Evolutionary conservation across 2,113 vertebrate species (phyloP).

Genomic region (Corythornis cristatus): DNA sequence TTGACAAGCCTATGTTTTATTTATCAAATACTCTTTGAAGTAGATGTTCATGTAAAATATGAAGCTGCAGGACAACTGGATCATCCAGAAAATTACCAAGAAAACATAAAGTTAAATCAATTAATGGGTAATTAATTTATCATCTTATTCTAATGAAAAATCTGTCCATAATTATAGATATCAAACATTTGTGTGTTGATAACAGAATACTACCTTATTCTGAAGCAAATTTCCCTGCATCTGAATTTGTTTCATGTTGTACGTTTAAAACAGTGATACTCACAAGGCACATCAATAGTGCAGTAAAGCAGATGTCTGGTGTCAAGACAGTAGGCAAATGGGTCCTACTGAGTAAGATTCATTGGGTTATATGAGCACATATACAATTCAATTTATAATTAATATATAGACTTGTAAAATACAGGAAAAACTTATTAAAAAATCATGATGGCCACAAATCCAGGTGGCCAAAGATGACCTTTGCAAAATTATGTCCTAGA

Average conservation of each 20-base stretch:
- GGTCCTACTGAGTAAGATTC: neutral
- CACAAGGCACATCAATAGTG: neutral
- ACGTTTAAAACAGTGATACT: neutral
- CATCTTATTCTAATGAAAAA: neutral
- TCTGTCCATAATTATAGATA: neutral
- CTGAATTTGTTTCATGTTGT: neutral
- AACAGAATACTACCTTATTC: neutral
- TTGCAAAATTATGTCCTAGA: neutral
- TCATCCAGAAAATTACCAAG: neutral
- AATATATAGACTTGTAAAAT: neutral
- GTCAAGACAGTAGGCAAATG: neutral
- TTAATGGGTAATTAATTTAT: neutral
- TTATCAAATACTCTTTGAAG: neutral
- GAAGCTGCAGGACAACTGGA: neutral
- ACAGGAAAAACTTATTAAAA: neutral
- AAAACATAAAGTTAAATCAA: neutral
- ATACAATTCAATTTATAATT: neutral
- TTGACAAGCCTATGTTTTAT: neutral
- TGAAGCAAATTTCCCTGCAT: neutral
- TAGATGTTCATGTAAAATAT: neutral
- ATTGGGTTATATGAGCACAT: neutral
- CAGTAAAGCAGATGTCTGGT: neutral
- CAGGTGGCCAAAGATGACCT: neutral
- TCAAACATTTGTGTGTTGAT: neutral
- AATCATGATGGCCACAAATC: neutral